Evolutionary conservation across 1,140 invertebrate species (phyloP).

Genomic region (Globodera ellingtonae): DNA sequence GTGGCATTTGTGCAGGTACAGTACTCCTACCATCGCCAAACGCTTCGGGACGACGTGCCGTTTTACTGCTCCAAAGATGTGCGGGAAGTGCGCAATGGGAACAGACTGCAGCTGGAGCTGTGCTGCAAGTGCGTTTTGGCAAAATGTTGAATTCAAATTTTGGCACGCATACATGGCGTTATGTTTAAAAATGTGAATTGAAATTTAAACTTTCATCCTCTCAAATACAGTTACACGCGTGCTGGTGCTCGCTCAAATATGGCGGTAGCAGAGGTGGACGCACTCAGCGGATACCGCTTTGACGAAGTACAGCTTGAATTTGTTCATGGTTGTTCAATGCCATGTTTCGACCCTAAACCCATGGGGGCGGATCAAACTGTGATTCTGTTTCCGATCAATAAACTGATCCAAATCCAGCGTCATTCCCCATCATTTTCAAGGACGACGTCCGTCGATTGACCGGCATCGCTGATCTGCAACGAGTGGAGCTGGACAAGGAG

Average conservation of each 20-base stretch:
- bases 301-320: slow-evolving; percentile 40
- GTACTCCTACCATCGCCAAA: slow-evolving; percentile 59
- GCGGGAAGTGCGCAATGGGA: slow-evolving; percentile 56
- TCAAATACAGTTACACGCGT: slow-evolving; percentile 58
- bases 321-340: slow-evolving; percentile 28
- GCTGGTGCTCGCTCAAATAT: slow-evolving; percentile 60
- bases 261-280: slow-evolving; percentile 60
- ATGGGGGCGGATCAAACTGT: too few species aligned
- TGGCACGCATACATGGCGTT: neutral
- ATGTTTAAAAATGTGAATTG: neutral
- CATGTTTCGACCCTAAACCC: too few species aligned
- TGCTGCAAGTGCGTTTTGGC: slow-evolving; percentile 58
- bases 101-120: slow-evolving; percentile 58
- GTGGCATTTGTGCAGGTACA: slow-evolving; percentile 63
- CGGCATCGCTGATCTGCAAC: slow-evolving; percentile 58
- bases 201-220: neutral
- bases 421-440: neutral
- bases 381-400: too few species aligned
- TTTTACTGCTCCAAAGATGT: slow-evolving; percentile 62
- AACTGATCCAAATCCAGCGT: neutral
- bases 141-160: neutral
- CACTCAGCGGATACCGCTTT: slow-evolving; percentile 56
- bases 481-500: slow-evolving; percentile 64
- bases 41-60: slow-evolving; percentile 56
- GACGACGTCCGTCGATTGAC: slow-evolving; percentile 51